Base-by-base conservation (phyloP, 2,888 invertebrate species). In the Spisula solida region DNA sequence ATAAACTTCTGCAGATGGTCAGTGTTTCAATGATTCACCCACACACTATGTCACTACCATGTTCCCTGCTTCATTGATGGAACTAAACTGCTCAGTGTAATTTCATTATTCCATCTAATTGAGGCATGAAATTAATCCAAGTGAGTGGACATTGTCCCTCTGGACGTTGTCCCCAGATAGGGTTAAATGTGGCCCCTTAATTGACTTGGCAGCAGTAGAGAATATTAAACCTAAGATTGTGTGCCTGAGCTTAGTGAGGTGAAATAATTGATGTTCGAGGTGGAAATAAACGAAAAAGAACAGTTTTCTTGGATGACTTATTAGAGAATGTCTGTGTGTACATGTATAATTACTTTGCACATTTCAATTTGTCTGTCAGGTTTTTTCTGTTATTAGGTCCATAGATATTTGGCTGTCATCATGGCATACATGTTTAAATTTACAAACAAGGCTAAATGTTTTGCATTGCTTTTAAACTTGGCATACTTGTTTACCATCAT, bases 81-180 rank as follows among this genome's bases (percentile, higher is more conserved):
- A 47, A 56, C 79, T 78, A 56, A n/a, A 85, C 56, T 20, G 20
- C 31, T 85, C 56, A 1, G 31, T 75, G 41, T 87, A 82, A 87
- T 87, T 87, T 79, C 82, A 87, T 82, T 79, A 78, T 83, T 82
- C 66, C 75, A 82, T 82, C 55, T 55, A 79, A 87, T 47, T 82
- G 78, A 82, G 79, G 29, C 82, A 31, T 82, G 87, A 87, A 87
- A 83, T 87, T 55, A 82, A 78, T 87, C 87, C 48, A 34, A 25
- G 25, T 56, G 82, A 79, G 56, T 83, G 78, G 79, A 51, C 82
- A 82, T 51, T 47, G 78, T n/a, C n/a, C n/a, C n/a, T n/a, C n/a
- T 83, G 78, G 79, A 51, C 82, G 79, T 51, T 47, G 78, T 75
- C 56, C 56, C 79, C 82, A 60, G 82, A 14, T 34, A 14, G 75